Evolutionary conservation across 2,888 invertebrate genomes (phyloP), one percentile per base, ranked within the genome.

Genomic region (Opisthograptis luteolata): DNA sequence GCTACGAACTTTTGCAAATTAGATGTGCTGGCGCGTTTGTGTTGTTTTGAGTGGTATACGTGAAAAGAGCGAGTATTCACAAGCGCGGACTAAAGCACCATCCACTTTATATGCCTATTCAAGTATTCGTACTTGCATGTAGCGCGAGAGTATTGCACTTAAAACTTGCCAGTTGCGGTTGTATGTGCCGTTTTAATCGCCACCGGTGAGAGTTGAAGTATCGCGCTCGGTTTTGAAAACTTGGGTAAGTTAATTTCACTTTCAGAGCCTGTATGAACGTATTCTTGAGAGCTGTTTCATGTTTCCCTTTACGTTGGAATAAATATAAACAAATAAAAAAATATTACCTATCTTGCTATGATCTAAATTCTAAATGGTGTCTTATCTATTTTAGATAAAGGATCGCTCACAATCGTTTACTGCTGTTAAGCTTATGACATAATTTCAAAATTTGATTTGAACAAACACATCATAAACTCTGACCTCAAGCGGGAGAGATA

Each of bases 401-500:
- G 2, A 17, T 3, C 17, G 5, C 2, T 3, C 17, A 17, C 17
- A 17, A 3, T 17, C 5, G 2, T 17, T 17, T 17, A n/a, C 8
- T 15, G n/a, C 42, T 28, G 40, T 43, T 63, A 56, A 64, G 61
- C 55, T 60, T 54, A 61, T 62, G 60, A 68, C 45, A 57, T 64
- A 44, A 62, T 59, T 59, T 55, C 59, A 60, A 57, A 56, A 57
- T 60, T 60, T 45, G 54, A 54, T 55, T 57, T 35, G 56, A 50
- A 43, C 52, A 60, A 54, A 62, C 56, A 57, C 51, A 52, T 57
- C 56, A 59, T 65, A 62, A 72, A 72, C 77, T 76, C 65, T 77
- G 71, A 73, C 81, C 68, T 58, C 62, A 56, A 45, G 31, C 52
- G 45, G 31, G 40, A 39, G 44, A 56, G 67, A 79, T 73, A 77